phyloP scores from a whole-genome alignment of 2,113 vertebrate genomes.

The Datnioides undecimradiatus region DNA sequence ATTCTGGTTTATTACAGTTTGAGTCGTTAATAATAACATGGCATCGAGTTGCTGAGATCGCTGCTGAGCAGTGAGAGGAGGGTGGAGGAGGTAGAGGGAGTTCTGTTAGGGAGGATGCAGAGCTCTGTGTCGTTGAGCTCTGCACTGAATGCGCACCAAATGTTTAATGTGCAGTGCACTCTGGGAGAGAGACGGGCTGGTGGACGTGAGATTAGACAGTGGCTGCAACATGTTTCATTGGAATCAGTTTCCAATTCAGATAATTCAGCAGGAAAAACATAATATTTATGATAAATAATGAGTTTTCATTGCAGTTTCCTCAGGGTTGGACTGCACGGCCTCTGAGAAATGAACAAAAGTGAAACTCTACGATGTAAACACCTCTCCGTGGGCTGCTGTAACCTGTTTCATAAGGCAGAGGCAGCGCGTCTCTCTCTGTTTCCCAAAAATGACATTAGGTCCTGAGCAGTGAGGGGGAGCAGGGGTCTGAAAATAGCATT shows the following conservation, averaged over 20 bases:
- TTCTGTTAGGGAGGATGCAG: too few relatives aligned
- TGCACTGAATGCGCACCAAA: not conserved
- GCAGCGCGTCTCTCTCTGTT: not conserved
- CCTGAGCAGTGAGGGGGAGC: not conserved
- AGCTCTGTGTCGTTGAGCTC: too few relatives aligned
- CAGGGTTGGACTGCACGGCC: not conserved
- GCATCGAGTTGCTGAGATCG: not conserved
- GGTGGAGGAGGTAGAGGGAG: not conserved
- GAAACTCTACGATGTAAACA: not conserved
- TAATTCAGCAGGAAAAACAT: not conserved
- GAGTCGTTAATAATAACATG: not conserved
- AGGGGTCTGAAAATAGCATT: constrained; percentile 31
- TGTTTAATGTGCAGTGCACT: not conserved
- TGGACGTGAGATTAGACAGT: not conserved
- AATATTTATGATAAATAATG: not conserved
- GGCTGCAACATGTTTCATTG: not conserved
- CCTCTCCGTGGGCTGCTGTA: not conserved
- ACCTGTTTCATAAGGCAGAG: not conserved
- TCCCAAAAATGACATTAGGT: constrained; percentile 39
- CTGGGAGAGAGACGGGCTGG: not conserved
- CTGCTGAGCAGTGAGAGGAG: not conserved
- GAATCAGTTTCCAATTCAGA: too few relatives aligned
- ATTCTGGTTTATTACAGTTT: not conserved
- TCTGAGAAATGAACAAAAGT: not conserved
- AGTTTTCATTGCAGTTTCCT: not conserved